Percentiles rank a stretch among this genome's conserved stretches.
Evolutionary conservation across 2,888 invertebrate genomes (phyloP).

Genomic region (Pelosia muscerda): DNA sequence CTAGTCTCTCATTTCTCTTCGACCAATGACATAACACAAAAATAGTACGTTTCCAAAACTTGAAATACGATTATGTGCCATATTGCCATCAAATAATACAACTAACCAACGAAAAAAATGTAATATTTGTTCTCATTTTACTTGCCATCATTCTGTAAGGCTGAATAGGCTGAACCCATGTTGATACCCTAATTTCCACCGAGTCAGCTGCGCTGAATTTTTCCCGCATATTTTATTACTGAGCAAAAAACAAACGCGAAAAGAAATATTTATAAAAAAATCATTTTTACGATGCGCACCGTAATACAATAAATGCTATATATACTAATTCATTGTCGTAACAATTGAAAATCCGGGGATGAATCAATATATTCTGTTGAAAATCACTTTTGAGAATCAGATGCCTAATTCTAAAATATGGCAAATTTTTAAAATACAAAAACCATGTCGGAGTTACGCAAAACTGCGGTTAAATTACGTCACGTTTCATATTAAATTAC

Average conservation of each 20-base stretch:
- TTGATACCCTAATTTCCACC: constrained; percentile 39
- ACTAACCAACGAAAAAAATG: too few relatives aligned
- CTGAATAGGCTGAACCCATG: constrained; percentile 18
- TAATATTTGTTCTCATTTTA: too few relatives aligned
- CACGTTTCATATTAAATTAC: constrained; percentile 74
- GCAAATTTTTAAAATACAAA: constrained; percentile 39
- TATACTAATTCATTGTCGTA: constrained; percentile 32
- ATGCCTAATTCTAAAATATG: constrained; percentile 35
- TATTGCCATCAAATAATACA: too few relatives aligned
- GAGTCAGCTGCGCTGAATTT: constrained; percentile 38
- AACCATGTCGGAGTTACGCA: constrained; percentile 43
- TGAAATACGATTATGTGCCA: too few relatives aligned
- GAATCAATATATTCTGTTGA: constrained; percentile 19
- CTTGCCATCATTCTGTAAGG: too few relatives aligned
- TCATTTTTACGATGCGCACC: constrained; percentile 49
- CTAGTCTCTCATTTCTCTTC: too few relatives aligned
- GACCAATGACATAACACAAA: too few relatives aligned
- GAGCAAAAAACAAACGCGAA: constrained; percentile 49
- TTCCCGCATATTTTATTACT: constrained; percentile 59
- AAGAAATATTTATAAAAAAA: constrained; percentile 49
- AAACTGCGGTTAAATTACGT: constrained; percentile 60
- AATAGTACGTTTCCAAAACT: too few relatives aligned
- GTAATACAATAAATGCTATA: constrained; percentile 35
- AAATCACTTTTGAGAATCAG: constrained; percentile 23
- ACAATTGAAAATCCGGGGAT: constrained; percentile 28